Base-by-base conservation (phyloP, 2,888 invertebrate species). In the Ormia ochracea region DNA sequence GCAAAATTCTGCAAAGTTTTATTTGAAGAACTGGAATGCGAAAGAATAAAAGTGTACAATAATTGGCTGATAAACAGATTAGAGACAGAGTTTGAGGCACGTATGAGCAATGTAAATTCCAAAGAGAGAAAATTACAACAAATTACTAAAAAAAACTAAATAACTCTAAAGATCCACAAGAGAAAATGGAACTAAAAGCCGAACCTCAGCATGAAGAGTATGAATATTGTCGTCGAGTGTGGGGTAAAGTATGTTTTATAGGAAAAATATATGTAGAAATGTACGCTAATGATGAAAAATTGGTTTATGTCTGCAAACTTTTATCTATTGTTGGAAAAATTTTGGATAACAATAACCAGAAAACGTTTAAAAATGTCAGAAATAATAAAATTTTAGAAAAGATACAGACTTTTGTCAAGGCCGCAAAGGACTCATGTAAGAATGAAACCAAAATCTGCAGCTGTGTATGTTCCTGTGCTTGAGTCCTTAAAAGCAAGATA, bases 181-280 rank as follows among this genome's bases (percentile, higher is more conserved):
- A 86, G 21, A 85, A 86, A 14, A 38, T 82, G 0, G 89, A 89
- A 43, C 58, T 88, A 3, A 86, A 87, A 14, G 84, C 88, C 0
- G 88, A 88, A 66, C 78, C 88, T 50, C 89, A 88, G 45, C 87
- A 89, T 21, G 82, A 88, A 7, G 88, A 88, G 33, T 88, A 87
- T 82, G 88, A 88, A 38, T 88, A 89, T 61, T 83, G 88, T 4
- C 87, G 88, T 1, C 87, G 88, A 3, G 88, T 89, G 48, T 88
- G 88, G 88, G 88, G 88, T 5, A 88, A 89, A 0, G 88, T 88
- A 0, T 88, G 88, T 12, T 88, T 88, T 33, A 88, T 88, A 59
- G 88, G 88, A 1, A 89, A 88, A 82, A 86, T 88, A 63, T 88
- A 84, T 28, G 89, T 88, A 54, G 78, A 87, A 4, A 84, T 88